These are phyloP conservation scores for Listronotus oregonensis DNA, from an alignment of 1,140 invertebrate species.

Conservation along the genomic window DNA sequence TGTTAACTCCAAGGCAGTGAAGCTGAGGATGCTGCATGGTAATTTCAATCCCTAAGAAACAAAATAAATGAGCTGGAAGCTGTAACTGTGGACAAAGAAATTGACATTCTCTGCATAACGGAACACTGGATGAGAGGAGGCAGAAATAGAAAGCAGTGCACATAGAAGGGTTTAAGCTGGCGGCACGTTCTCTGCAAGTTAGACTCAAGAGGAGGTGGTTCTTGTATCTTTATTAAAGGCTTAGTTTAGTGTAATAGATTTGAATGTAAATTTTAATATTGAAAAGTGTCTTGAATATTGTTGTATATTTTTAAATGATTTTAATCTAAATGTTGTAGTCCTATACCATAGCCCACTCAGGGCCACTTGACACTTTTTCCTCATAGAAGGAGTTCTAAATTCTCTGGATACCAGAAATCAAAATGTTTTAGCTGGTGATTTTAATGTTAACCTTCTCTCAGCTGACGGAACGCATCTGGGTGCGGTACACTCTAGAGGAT, in stretches of 20 bases:
- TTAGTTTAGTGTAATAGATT: slow-evolving; percentile 1
- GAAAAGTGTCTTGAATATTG: slow-evolving; percentile 5
- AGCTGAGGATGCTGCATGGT: no score
- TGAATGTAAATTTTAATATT: slow-evolving; percentile 10
- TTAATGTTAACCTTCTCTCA: slow-evolving; percentile 1
- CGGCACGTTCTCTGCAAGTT: background rate
- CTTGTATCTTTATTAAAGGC: slow-evolving; percentile 9
- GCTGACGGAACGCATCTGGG: no score
- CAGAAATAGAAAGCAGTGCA: slow-evolving; percentile 1
- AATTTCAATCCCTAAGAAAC: background rate
- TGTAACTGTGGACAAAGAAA: background rate
- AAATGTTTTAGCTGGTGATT: slow-evolving; percentile 1
- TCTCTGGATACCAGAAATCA: no score
- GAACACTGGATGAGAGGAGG: slow-evolving; percentile 13
- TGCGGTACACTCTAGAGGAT: no score
- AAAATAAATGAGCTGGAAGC: slow-evolving; percentile 3
- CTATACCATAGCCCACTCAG: slow-evolving; percentile 4
- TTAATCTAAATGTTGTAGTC: slow-evolving; percentile 7
- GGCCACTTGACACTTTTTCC: background rate
- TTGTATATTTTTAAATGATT: slow-evolving; percentile 1
- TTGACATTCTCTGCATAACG: slow-evolving; percentile 7
- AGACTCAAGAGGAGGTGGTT: slow-evolving; percentile 1
- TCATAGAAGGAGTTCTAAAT: no score
- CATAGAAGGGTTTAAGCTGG: background rate
- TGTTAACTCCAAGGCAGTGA: no score